Evolutionary conservation across 2,113 vertebrate genomes (phyloP).

Genomic region (Fregetta grallaria): DNA sequence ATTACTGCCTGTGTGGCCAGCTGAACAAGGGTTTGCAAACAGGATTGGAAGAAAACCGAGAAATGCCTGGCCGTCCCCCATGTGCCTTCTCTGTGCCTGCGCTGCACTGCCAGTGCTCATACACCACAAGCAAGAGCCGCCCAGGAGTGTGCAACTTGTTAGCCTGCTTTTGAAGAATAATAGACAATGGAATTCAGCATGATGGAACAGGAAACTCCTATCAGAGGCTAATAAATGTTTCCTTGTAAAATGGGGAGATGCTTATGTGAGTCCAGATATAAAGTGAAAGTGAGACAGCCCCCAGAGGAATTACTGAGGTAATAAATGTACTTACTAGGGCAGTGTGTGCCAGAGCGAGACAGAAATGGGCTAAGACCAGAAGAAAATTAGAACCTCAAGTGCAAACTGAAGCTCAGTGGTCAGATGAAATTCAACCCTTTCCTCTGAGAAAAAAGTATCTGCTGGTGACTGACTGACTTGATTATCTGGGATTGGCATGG

Average conservation of each 20-base stretch:
- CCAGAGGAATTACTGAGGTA: conserved; percentile 46
- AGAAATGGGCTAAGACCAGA: conserved; percentile 52
- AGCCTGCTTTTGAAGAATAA: neutral
- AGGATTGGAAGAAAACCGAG: neutral
- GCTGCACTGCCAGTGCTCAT: fast-evolving
- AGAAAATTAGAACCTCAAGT: conserved; percentile 54
- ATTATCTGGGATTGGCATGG: neutral
- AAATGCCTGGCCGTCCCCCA: fast-evolving
- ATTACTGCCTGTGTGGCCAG: neutral
- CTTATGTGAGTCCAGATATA: conserved; percentile 46
- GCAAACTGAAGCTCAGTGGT: neutral
- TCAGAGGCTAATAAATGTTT: conserved; percentile 34
- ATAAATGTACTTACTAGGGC: conserved; percentile 63
- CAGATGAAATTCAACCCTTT: conserved; percentile 27
- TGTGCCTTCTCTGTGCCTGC: fast-evolving
- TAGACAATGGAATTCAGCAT: neutral
- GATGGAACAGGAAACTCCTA: conserved; percentile 19
- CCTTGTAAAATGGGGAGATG: conserved; percentile 48
- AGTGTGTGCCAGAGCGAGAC: conserved; percentile 34
- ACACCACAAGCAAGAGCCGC: fast-evolving
- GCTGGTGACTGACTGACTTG: conserved; percentile 3
- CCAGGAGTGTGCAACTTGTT: neutral
- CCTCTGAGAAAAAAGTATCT: conserved; percentile 7
- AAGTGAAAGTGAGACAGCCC: conserved; percentile 63
- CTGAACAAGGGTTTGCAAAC: neutral